A percentile compares a stretch with the other conserved stretches of the same genome.
Evolutionary conservation across 1,140 invertebrate genomes (phyloP).

Genomic region (Ceratosolen fusciceps): DNA sequence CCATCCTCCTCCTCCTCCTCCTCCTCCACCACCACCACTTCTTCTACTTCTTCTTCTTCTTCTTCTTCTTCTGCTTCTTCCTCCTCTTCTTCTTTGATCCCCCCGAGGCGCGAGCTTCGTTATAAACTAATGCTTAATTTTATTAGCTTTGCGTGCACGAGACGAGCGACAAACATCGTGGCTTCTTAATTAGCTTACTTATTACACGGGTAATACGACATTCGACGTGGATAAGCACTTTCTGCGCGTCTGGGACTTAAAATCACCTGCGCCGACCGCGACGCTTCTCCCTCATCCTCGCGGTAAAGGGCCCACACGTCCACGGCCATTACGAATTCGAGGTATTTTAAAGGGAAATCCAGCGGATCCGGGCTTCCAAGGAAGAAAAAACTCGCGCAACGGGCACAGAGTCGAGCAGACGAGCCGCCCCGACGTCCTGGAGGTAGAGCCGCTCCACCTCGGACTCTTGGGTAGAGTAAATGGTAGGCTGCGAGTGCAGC

Average conservation of each 20-base stretch:
- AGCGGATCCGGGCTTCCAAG: background rate
- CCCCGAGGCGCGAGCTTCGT: no score
- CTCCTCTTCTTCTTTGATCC: no score
- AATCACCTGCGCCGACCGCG: background rate
- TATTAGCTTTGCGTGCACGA: no score
- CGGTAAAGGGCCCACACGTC: no score
- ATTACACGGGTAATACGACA: background rate
- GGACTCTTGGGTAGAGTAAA: slow-evolving; percentile 3
- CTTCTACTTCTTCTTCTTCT: no score
- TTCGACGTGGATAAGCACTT: background rate
- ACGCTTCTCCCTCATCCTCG: background rate
- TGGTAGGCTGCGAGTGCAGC: background rate
- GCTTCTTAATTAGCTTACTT: background rate
- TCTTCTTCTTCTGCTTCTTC: no score
- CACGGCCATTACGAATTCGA: background rate
- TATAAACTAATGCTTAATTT: no score
- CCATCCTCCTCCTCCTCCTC: no score
- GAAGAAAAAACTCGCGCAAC: slow-evolving; percentile 1
- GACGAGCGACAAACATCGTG: background rate
- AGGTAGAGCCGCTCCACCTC: no score
- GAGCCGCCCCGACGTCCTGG: background rate
- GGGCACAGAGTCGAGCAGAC: background rate
- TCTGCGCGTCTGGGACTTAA: background rate
- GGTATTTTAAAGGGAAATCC: background rate
- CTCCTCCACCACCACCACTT: no score